A percentile compares a stretch with the other conserved stretches of the same genome.
phyloP scores from a whole-genome alignment of 2,797 vertebrate genomes.

The Arctocebus calabarensis region DNA sequence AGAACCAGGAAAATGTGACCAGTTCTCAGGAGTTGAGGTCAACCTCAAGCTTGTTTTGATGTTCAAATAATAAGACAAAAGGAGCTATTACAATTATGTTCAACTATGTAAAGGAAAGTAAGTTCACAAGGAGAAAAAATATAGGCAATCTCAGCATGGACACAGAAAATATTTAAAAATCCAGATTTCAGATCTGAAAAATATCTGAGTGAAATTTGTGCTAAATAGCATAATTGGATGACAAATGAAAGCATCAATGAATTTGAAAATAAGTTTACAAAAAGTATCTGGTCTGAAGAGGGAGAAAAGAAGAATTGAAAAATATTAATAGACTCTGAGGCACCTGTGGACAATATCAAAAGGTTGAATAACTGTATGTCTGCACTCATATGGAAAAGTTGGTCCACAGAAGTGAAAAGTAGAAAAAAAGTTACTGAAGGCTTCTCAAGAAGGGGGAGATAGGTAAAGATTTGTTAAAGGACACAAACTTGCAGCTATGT shows the following conservation, averaged over 20 bases:
- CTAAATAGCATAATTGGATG: background rate
- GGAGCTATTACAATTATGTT: background rate
- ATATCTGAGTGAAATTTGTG: background rate
- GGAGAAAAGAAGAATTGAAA: background rate
- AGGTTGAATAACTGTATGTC: background rate
- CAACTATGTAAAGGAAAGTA: background rate
- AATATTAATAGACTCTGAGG: background rate
- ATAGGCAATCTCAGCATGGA: background rate
- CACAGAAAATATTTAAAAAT: background rate
- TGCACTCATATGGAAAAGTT: background rate
- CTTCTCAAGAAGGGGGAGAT: background rate
- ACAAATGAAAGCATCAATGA: background rate
- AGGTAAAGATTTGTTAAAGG: background rate
- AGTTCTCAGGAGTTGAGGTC: background rate
- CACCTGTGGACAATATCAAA: background rate
- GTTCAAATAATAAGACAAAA: background rate
- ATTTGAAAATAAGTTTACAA: background rate
- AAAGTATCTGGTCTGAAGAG: background rate
- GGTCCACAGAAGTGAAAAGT: background rate
- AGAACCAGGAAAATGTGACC: background rate
- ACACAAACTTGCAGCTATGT: background rate
- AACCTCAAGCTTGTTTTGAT: background rate
- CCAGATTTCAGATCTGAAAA: background rate
- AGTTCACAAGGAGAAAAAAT: background rate
- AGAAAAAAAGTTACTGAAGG: background rate